These are phyloP conservation scores for Balanococcus diminutus DNA, from an alignment of 2,888 invertebrate genomes.

Conservation along the genomic window DNA sequence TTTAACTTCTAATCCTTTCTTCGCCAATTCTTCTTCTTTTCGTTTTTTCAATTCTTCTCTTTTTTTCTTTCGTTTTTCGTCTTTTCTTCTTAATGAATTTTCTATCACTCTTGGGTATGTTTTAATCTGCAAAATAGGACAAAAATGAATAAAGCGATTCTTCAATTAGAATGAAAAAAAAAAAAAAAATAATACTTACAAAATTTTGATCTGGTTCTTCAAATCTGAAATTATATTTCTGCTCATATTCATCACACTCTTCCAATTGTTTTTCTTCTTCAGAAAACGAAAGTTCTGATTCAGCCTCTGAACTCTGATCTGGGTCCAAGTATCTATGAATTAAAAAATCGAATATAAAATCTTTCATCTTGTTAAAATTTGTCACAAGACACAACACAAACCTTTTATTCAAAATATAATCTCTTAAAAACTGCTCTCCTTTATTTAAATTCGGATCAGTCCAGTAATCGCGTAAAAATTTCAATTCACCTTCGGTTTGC, in stretches of 20 bases:
- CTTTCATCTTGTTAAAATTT: not conserved
- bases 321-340: constrained; percentile 64
- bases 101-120: constrained; percentile 89
- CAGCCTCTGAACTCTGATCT: constrained; percentile 63
- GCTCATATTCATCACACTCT: constrained; percentile 88
- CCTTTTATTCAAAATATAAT: constrained; percentile 88
- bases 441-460: constrained; percentile 78
- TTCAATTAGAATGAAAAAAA: not conserved
- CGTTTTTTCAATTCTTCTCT: constrained; percentile 76
- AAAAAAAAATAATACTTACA: constrained; percentile 54
- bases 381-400: constrained; percentile 58
- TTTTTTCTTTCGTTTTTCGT: constrained; percentile 78
- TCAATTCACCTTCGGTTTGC: constrained; percentile 69
- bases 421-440: constrained; percentile 86
- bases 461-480: constrained; percentile 84
- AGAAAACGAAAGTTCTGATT: constrained; percentile 67
- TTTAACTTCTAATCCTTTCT: constrained; percentile 85
- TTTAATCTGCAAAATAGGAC: constrained; percentile 69
- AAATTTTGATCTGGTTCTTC: constrained; percentile 73
- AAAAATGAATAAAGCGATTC: constrained; percentile 50
- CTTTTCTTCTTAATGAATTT: constrained; percentile 78
- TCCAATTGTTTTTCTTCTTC: constrained; percentile 86
- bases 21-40: constrained; percentile 78
- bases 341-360: constrained; percentile 41
- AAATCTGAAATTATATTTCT: constrained; percentile 93